A percentile compares a stretch with the other conserved stretches of the same genome.
phyloP scores from a whole-genome alignment of 1,140 invertebrate genomes.

The Bombus affinis region DNA sequence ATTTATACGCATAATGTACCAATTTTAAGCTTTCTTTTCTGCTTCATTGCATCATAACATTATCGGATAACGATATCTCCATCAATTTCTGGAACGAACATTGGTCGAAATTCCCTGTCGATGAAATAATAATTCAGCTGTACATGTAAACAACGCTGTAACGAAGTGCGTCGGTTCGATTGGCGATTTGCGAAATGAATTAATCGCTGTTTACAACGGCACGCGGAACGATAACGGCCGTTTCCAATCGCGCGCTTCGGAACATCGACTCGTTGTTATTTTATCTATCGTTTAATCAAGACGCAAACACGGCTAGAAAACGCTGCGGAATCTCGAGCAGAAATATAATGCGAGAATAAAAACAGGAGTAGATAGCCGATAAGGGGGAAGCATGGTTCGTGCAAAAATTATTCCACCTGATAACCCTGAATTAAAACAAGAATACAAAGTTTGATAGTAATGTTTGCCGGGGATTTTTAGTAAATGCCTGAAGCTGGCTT shows the following conservation, averaged over 20 bases:
- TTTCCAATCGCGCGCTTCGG: background rate
- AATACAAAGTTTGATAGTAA: conserved; percentile 28
- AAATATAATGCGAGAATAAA: no score
- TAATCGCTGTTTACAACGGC: conserved; percentile 26
- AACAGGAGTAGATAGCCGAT: background rate
- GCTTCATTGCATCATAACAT: no score
- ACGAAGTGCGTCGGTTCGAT: background rate
- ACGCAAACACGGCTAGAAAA: background rate
- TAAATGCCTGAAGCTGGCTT: conserved; percentile 8
- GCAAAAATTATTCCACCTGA: conserved; percentile 17
- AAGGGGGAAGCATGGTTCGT: background rate
- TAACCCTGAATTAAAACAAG: conserved; percentile 19
- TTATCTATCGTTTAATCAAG: background rate
- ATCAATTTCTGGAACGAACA: background rate
- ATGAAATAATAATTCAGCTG: background rate
- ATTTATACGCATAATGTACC: no score
- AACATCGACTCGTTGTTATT: background rate
- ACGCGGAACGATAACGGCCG: background rate
- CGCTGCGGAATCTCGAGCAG: no score
- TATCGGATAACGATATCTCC: background rate
- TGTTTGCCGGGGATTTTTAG: conserved; percentile 19
- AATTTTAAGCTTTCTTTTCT: no score
- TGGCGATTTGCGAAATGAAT: background rate
- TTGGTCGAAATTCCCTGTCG: no score
- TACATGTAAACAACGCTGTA: conserved; percentile 4